Evolutionary conservation across 1,140 invertebrate species (phyloP).

Genomic region (Drosophila pseudoananassae): DNA sequence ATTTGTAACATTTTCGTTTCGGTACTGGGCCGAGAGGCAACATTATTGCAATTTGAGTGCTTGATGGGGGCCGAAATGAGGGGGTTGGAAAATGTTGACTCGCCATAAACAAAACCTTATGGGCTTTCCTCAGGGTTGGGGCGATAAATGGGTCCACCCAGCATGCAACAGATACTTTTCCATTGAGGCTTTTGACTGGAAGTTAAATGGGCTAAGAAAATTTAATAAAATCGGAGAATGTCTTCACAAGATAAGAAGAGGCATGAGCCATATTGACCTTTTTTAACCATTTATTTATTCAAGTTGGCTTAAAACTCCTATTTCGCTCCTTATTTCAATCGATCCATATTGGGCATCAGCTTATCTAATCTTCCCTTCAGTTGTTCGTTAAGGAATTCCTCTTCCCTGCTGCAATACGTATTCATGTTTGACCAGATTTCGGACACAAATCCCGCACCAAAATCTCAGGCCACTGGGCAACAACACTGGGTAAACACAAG

Average conservation of each 20-base stretch:
- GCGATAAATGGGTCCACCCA: neutral
- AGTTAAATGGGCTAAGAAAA: conserved; percentile 7
- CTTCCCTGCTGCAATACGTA: conserved; percentile 31
- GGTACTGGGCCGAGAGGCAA: conserved; percentile 7
- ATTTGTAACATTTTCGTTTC: conserved; percentile 63
- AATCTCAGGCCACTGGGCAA: conserved; percentile 43
- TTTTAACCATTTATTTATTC: neutral
- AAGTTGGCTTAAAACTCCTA: neutral
- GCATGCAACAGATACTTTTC: conserved; percentile 56
- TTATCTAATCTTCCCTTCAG: neutral
- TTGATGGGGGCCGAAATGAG: conserved; percentile 21
- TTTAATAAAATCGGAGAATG: neutral
- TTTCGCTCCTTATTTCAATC: neutral
- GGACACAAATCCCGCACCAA: conserved; percentile 61
- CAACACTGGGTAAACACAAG: conserved; percentile 36
- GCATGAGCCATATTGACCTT: neutral
- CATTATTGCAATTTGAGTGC: conserved; percentile 61
- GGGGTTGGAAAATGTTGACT: conserved; percentile 28
- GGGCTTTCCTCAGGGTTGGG: conserved; percentile 18
- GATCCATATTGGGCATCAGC: neutral
- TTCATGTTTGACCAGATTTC: conserved; percentile 56
- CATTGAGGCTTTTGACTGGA: neutral
- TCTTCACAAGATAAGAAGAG: neutral
- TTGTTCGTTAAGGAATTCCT: conserved; percentile 6
- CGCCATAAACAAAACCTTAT: conserved; percentile 43